These are phyloP conservation scores for Ciconia stormi DNA, from an alignment of 2,113 vertebrate species.

Conservation along the genomic window DNA sequence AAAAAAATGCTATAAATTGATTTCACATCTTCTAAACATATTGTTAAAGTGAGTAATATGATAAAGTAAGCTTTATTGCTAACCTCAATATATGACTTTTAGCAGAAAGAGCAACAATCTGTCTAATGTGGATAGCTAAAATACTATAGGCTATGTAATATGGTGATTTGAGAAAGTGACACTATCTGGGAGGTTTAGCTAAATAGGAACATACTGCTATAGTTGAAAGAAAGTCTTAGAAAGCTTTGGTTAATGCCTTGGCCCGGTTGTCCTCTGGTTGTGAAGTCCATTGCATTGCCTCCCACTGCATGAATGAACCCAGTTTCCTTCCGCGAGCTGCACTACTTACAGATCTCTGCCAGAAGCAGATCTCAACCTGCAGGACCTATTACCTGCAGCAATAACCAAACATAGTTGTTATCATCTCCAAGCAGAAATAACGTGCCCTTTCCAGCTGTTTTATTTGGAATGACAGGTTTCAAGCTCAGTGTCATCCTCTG, in stretches of 20 bases:
- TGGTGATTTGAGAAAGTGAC: neutral
- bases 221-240: neutral
- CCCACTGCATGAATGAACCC: neutral
- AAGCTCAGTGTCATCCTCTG: conserved; percentile 55
- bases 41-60: neutral
- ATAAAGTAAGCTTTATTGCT: neutral
- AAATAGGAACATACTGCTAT: neutral
- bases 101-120: neutral
- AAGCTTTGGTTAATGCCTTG: neutral
- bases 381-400: neutral
- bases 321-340: neutral
- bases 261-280: neutral
- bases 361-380: neutral
- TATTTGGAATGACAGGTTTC: conserved; percentile 56
- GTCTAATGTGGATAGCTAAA: neutral
- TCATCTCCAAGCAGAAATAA: conserved; percentile 1
- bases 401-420: neutral
- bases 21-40: neutral
- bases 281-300: neutral
- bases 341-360: neutral
- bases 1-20: neutral
- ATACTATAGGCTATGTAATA: neutral
- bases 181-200: neutral
- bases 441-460: conserved; percentile 14
- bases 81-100: neutral